A percentile compares a stretch with the other conserved stretches of the same genome.
Evolutionary conservation across 2,113 vertebrate species (phyloP).

Genomic region (Jacana jacana): DNA sequence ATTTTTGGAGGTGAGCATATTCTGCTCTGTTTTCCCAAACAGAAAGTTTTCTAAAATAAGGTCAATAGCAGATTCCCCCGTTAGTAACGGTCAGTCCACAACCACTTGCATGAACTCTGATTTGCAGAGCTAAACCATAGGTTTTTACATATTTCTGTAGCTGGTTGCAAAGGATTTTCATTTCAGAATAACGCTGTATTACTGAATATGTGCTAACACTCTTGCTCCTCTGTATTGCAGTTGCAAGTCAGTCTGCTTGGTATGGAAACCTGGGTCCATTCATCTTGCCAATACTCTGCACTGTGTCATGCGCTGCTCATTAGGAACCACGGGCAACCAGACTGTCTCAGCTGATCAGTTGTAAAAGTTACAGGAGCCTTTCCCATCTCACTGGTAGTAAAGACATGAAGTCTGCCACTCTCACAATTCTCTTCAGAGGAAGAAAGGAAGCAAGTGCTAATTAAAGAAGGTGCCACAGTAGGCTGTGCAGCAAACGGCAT

Average conservation of each 20-base stretch:
- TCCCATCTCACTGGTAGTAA: neutral
- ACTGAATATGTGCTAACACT: neutral
- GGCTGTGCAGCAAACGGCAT: neutral
- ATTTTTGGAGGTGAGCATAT: neutral
- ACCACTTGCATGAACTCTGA: neutral
- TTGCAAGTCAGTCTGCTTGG: neutral
- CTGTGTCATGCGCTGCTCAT: slow-evolving; percentile 10
- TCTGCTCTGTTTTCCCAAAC: neutral
- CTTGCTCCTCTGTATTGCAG: neutral
- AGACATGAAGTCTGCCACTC: slow-evolving; percentile 14
- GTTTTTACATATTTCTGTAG: neutral
- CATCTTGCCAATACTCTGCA: neutral
- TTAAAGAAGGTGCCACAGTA: slow-evolving; percentile 1
- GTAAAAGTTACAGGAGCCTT: neutral
- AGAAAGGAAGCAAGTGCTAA: slow-evolving; percentile 28
- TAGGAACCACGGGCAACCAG: neutral
- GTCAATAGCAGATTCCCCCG: neutral
- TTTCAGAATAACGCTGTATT: neutral
- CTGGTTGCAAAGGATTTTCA: neutral
- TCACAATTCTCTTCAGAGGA: neutral
- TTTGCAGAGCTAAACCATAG: neutral
- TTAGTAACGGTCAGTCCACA: neutral
- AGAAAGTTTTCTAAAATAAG: neutral
- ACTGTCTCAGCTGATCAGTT: neutral
- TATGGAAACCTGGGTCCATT: neutral